These are phyloP conservation scores for Chrysopa pallens DNA, from an alignment of 1,140 invertebrate genomes.

Conservation along the genomic window DNA sequence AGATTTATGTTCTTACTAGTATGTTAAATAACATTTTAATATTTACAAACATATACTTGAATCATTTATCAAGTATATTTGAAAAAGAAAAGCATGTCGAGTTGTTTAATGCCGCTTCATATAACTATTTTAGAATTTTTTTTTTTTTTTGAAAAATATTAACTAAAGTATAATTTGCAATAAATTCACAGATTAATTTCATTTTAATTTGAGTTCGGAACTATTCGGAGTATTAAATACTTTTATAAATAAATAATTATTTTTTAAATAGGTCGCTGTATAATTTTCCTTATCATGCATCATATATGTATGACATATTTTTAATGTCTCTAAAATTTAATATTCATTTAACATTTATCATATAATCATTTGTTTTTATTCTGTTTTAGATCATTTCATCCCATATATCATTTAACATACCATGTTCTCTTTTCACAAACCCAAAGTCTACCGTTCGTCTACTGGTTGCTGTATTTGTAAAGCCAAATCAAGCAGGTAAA, in stretches of 20 bases:
- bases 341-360: background rate
- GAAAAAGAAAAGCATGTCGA: background rate
- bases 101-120: background rate
- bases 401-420: constrained; percentile 7
- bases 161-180: too few species aligned
- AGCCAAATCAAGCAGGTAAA: constrained; percentile 64
- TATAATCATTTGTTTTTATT: background rate
- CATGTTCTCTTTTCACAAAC: constrained; percentile 84
- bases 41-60: too few species aligned
- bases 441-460: constrained; percentile 69
- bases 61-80: background rate
- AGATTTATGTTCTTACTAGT: background rate
- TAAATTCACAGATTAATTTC: too few species aligned
- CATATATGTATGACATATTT: background rate
- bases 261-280: background rate
- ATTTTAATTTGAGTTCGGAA: too few species aligned
- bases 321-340: background rate
- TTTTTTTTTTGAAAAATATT: too few species aligned
- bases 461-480: constrained; percentile 78
- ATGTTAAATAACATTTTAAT: background rate
- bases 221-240: too few species aligned
- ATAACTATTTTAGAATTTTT: background rate
- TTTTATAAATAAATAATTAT: too few species aligned
- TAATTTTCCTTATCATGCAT: background rate
- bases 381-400: background rate